Evolutionary conservation across 2,113 vertebrate genomes (phyloP).

Genomic region (Ctenodactylus gundi): DNA sequence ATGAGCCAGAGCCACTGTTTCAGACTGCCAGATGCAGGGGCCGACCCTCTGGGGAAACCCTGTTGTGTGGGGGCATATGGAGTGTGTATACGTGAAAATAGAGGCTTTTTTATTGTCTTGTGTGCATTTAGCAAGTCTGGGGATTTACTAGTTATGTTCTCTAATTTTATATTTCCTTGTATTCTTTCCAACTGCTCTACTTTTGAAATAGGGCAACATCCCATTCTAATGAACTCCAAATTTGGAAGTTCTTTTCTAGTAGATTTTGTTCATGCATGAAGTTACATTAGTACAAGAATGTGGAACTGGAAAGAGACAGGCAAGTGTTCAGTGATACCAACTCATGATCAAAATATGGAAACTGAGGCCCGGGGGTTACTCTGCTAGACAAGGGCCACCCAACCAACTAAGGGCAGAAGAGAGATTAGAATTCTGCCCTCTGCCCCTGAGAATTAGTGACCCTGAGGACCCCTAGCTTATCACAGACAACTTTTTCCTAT

Average conservation of each 20-base stretch:
- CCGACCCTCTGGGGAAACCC: background rate
- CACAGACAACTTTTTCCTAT: too few relatives aligned
- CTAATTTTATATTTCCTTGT: background rate
- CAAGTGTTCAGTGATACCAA: background rate
- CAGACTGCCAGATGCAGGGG: background rate
- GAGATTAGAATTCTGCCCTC: background rate
- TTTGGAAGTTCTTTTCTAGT: background rate
- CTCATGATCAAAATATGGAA: background rate
- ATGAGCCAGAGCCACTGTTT: background rate
- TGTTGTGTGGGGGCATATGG: background rate
- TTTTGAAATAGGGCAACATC: background rate
- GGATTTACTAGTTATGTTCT: background rate
- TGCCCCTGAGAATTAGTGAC: background rate
- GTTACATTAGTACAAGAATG: background rate
- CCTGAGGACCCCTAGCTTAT: background rate
- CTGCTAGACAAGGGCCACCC: too few relatives aligned
- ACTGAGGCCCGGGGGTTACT: background rate
- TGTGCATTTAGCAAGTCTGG: background rate
- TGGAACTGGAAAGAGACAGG: background rate
- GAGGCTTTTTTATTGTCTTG: background rate
- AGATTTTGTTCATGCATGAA: background rate
- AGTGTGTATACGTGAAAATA: background rate
- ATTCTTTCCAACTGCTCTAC: background rate
- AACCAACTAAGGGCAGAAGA: background rate
- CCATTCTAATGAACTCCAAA: background rate